Evolutionary conservation across 2,113 vertebrate species (phyloP).

Genomic region (Rhynchomys soricoides): DNA sequence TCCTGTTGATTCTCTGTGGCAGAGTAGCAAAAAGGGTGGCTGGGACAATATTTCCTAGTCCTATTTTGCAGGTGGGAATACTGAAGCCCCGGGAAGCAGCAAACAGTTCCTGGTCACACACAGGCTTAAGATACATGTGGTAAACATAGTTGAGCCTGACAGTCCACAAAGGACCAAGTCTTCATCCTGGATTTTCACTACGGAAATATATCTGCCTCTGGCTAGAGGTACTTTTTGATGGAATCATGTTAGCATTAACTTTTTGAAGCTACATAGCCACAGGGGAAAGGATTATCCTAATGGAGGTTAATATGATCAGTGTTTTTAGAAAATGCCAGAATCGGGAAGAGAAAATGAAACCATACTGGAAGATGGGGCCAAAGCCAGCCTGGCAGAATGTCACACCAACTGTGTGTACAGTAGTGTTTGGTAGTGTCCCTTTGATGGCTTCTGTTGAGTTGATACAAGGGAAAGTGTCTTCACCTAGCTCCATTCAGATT

Average conservation of each 20-base stretch:
- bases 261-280: not conserved
- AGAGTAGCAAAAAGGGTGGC: not conserved
- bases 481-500: constrained; percentile 3
- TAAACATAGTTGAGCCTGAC: not conserved
- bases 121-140: not conserved
- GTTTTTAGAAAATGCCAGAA: not conserved
- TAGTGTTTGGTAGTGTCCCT: not conserved
- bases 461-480: not conserved
- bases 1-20: not conserved
- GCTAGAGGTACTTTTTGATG: not conserved
- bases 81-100: not conserved
- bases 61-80: constrained; percentile 14
- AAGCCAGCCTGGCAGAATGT: not conserved
- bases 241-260: not conserved
- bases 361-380: not conserved
- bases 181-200: constrained; percentile 32
- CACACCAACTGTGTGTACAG: not conserved
- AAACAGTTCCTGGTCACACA: not conserved
- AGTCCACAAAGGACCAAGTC: not conserved
- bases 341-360: constrained; percentile 27
- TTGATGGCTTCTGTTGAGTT: not conserved
- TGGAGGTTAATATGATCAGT: not conserved
- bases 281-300: not conserved
- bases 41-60: constrained; percentile 1
- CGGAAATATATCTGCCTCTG: not conserved